Conservation (phyloP, 2,113 vertebrate genomes). For the Rhinoderma darwinii region DNA sequence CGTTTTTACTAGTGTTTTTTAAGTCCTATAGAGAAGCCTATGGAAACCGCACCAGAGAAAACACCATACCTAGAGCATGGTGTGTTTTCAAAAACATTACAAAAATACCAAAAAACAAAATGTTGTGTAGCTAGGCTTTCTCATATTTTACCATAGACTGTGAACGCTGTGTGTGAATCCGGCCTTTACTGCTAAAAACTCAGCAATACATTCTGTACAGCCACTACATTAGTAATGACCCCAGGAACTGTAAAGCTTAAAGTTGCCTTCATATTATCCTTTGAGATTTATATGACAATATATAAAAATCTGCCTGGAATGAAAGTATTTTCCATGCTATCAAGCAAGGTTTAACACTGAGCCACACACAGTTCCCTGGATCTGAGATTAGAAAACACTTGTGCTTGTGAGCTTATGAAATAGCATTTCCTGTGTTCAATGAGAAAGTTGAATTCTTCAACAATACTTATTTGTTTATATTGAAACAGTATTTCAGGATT, state of each 20-base stretch:
- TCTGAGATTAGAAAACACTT: constrained; percentile 35
- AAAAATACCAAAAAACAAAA: too few species aligned
- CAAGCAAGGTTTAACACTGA: constrained; percentile 53
- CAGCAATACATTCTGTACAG: not conserved
- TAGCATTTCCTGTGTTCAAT: not conserved
- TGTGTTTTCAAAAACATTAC: too few species aligned
- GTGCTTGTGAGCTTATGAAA: constrained; percentile 19
- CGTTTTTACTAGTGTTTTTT: too few species aligned
- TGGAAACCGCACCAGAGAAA: too few species aligned
- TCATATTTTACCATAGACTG: too few species aligned
- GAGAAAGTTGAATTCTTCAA: not conserved
- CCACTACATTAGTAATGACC: constrained; percentile 39
- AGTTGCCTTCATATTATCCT: constrained; percentile 46
- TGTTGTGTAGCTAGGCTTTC: too few species aligned
- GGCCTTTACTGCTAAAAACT: constrained; percentile 1
- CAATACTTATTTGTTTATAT: not conserved
- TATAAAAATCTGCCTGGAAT: constrained; percentile 39
- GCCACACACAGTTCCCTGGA: constrained; percentile 27
- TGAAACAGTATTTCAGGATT: not conserved
- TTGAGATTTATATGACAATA: constrained; percentile 43
- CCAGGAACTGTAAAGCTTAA: constrained; percentile 27
- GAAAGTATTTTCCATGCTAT: constrained; percentile 53
- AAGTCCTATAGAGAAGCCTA: too few species aligned
- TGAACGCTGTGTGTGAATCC: too few species aligned
- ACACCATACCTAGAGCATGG: too few species aligned